Evolutionary conservation across 2,888 invertebrate genomes (phyloP), one percentile per base, ranked within the genome.

Genomic region (Caenorhabditis plicata): DNA sequence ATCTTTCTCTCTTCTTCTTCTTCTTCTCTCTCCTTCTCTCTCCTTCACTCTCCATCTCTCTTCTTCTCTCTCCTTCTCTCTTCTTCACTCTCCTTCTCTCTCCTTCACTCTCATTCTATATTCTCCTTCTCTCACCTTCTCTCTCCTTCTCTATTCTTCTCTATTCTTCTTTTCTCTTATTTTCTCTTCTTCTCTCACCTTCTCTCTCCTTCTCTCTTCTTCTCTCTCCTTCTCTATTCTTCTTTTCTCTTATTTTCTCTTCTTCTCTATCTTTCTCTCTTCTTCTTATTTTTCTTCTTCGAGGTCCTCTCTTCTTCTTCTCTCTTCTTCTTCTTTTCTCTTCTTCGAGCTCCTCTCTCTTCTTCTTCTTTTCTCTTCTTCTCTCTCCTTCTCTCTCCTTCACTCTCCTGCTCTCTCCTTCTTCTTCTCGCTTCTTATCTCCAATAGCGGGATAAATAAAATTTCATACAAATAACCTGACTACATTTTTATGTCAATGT

Each of bases 321-420:
- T 46, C 39, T 32, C 19, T 23, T 41, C 46, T 36, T 47, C 36
- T 54, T 33, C 41, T 54, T 33, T 45, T 33, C 31, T 43, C 43
- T 35, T 50, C 26, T 29, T 26, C 25, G 20, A 17, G 11, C 23
- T n/a, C 8, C 33, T 36, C 33, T 35, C 26, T 15, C 15, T 41
- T 32, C 25, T 9, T 22, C 45, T 25, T 39, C 33, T 25, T 22
- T 23, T 35, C 15, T 31, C 22, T 8, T 23, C 25, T 33, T 15
- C 23, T 31, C 36, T 26, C 39, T 29, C 39, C 29, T 31, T 29
- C 35, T 23, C 40, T 29, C 11, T 19, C 26, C 36, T 25, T 23
- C 5, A 13, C 25, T 25, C 15, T 32, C 11, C 41, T 43, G 35
- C 33, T 43, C 15, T 36, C 15, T 36, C 15, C 19, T n/a, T 39